These are phyloP conservation scores for Resseliella maxima DNA, from an alignment of 2,888 invertebrate species.

Conservation along the genomic window DNA sequence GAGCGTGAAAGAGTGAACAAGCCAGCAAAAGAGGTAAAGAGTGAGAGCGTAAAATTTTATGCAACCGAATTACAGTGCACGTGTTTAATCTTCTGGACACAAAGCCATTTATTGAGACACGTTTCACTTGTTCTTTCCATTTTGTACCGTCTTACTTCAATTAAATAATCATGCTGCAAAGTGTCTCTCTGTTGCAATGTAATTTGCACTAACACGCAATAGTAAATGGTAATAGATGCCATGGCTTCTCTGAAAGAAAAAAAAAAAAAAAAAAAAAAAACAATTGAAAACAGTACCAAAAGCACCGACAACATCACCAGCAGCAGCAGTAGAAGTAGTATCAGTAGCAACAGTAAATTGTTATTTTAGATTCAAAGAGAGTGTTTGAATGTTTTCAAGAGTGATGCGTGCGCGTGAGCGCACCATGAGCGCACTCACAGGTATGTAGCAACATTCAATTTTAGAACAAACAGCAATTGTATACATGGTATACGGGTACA, in stretches of 20 bases:
- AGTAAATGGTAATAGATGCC: neutral
- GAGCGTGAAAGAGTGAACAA: too few species aligned
- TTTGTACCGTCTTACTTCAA: conserved; percentile 39
- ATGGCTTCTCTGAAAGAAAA: neutral
- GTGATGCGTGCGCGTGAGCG: neutral
- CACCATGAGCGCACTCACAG: neutral
- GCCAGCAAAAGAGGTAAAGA: neutral
- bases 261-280: too few species aligned
- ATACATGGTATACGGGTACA: conserved; percentile 16
- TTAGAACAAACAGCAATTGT: conserved; percentile 39
- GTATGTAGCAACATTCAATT: conserved; percentile 11
- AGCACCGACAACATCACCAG: neutral
- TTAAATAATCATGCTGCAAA: conserved; percentile 35
- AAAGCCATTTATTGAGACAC: conserved; percentile 43
- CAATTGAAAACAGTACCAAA: neutral
- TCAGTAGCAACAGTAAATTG: neutral
- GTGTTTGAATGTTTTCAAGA: neutral
- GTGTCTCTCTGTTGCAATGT: conserved; percentile 12
- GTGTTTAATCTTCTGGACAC: conserved; percentile 42
- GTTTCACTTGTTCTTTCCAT: conserved; percentile 47
- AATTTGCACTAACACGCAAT: conserved; percentile 48
- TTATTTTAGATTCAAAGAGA: neutral
- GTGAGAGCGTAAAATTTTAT: neutral
- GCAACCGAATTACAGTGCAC: conserved; percentile 2
- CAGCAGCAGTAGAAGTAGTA: too few species aligned